Percentiles rank a stretch among this genome's conserved stretches.
Conservation (phyloP, 2,797 vertebrate species). For the Capromys pilorides region DNA sequence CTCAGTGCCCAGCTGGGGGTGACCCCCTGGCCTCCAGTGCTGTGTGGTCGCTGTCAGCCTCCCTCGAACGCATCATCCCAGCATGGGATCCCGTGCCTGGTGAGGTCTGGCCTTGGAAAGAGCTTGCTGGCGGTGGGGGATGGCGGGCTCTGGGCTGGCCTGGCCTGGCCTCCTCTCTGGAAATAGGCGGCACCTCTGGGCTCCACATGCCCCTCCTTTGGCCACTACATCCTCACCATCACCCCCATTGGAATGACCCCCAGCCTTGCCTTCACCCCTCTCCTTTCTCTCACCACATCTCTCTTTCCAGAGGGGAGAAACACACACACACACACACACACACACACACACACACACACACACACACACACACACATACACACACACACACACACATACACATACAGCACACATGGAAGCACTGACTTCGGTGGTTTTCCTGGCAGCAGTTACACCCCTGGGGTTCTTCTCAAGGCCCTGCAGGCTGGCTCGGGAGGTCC, state of each 20-base stretch:
- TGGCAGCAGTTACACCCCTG: conserved; percentile 21
- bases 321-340: background rate
- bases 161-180: background rate
- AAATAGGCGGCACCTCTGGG: background rate
- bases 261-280: rapidly evolving
- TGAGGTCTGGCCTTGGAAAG: background rate
- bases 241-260: background rate
- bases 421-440: conserved; percentile 25
- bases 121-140: background rate
- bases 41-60: conserved; percentile 55
- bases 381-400: background rate
- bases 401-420: background rate
- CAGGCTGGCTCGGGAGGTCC: conserved; percentile 27
- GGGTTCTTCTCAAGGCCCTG: background rate
- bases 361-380: background rate
- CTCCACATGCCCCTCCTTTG: background rate
- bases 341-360: background rate
- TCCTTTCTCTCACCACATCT: background rate
- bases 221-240: background rate
- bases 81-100: conserved; percentile 55
- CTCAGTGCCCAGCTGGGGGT: background rate
- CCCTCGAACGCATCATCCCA: conserved; percentile 32
- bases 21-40: background rate
- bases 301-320: background rate
- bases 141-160: background rate